Conservation (phyloP, 2,888 invertebrate species). For the Prosopocoilus inquinatus region DNA sequence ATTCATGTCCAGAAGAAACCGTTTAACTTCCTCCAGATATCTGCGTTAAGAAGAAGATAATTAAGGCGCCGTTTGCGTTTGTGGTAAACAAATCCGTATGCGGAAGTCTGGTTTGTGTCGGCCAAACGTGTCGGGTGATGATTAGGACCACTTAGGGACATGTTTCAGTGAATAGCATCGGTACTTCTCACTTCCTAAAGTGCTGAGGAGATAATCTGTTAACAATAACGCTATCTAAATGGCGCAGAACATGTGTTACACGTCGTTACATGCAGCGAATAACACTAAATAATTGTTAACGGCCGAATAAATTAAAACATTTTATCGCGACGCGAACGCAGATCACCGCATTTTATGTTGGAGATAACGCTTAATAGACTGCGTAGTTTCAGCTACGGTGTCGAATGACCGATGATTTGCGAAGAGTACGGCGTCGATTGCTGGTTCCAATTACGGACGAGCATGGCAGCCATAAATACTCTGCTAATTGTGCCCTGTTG, state of each 20-base stretch:
- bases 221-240: slow-evolving; percentile 17
- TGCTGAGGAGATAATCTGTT: slow-evolving; percentile 11
- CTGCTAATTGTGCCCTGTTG: slow-evolving; percentile 29
- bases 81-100: background rate
- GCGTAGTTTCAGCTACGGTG: slow-evolving; percentile 7
- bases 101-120: slow-evolving; percentile 16
- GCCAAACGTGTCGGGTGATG: slow-evolving; percentile 13
- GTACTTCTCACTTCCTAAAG: slow-evolving; percentile 10
- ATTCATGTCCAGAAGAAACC: too few species aligned
- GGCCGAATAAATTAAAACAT: slow-evolving; percentile 17
- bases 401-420: slow-evolving; percentile 11
- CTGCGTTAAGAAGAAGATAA: too few species aligned
- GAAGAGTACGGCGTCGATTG: slow-evolving; percentile 16
- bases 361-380: slow-evolving; percentile 12
- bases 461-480: slow-evolving; percentile 32
- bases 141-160: slow-evolving; percentile 18
- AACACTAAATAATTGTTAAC: slow-evolving; percentile 19
- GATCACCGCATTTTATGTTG: background rate
- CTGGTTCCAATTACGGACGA: slow-evolving; percentile 30
- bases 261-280: slow-evolving; percentile 16
- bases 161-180: slow-evolving; percentile 13
- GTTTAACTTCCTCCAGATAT: too few species aligned
- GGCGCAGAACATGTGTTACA: slow-evolving; percentile 19
- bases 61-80: too few species aligned
- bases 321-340: slow-evolving; percentile 17